These are phyloP conservation scores for Carcharodon carcharias DNA, from an alignment of 2,797 vertebrate genomes.

Conservation along the genomic window DNA sequence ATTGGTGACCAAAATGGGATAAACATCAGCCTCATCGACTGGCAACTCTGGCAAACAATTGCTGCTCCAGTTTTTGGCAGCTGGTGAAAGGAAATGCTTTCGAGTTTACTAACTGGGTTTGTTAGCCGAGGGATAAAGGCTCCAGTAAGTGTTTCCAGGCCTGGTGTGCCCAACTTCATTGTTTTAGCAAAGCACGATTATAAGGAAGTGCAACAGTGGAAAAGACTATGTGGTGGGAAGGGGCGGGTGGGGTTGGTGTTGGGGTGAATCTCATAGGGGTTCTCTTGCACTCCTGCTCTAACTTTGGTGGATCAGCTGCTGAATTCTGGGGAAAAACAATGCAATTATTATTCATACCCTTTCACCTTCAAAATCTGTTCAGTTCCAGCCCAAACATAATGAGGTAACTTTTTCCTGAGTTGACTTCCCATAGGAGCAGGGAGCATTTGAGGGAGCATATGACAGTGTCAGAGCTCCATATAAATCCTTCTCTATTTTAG, in stretches of 20 bases:
- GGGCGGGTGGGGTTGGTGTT: too few relatives aligned
- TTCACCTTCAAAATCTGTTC: background rate
- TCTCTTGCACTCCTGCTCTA: background rate
- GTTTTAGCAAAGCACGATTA: background rate
- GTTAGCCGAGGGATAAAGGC: background rate
- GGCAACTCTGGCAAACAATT: background rate
- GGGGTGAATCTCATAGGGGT: background rate
- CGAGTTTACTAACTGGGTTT: background rate
- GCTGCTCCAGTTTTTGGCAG: background rate
- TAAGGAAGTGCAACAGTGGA: background rate
- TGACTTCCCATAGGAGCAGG: background rate
- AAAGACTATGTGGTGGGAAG: background rate
- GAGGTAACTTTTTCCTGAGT: background rate
- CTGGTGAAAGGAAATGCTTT: conserved; percentile 21
- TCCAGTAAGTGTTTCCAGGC: background rate
- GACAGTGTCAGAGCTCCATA: background rate
- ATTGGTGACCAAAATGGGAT: background rate
- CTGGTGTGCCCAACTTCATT: background rate
- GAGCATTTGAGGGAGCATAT: background rate
- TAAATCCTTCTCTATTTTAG: background rate
- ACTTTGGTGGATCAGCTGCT: background rate
- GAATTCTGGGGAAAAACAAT: background rate
- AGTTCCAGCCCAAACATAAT: background rate
- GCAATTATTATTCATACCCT: background rate
- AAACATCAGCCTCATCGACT: background rate